These are phyloP conservation scores for Corydoras sp. DNA, from an alignment of 2,113 vertebrate genomes.

Conservation along the genomic window DNA sequence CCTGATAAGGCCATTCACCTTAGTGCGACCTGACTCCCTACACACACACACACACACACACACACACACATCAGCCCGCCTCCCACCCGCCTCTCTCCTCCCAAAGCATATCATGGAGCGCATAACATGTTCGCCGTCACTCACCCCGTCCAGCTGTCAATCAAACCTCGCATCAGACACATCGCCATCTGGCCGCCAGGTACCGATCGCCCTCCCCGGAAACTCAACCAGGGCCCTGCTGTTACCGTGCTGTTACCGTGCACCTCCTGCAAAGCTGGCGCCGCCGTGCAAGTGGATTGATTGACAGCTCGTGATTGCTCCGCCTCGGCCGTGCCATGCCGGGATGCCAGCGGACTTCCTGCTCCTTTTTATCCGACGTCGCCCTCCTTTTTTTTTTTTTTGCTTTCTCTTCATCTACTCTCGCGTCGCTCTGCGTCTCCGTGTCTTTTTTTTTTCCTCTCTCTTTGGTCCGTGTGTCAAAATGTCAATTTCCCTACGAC, in stretches of 20 bases:
- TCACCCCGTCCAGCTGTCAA: conserved; percentile 55
- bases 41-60: conserved; percentile 26
- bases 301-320: conserved; percentile 51
- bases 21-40: conserved; percentile 50
- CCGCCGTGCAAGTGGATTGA: conserved; percentile 40
- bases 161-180: conserved; percentile 50
- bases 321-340: conserved; percentile 43
- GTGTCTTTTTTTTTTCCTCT: conserved; percentile 49
- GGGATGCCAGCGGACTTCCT: conserved; percentile 43
- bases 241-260: conserved; percentile 16
- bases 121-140: conserved; percentile 46
- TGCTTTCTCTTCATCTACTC: conserved; percentile 37
- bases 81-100: conserved; percentile 13
- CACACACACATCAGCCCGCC: conserved; percentile 19
- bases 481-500: conserved; percentile 68
- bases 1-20: conserved; percentile 62
- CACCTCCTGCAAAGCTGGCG: conserved; percentile 22
- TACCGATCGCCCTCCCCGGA: not conserved
- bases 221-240: not conserved
- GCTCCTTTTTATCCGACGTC: conserved; percentile 43
- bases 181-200: not conserved
- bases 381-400: conserved; percentile 7
- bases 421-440: conserved; percentile 30
- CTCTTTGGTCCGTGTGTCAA: conserved; percentile 57
- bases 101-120: conserved; percentile 35